These are phyloP conservation scores for Drosophila sp. DNA, from an alignment of 1,140 invertebrate species.

Conservation along the genomic window DNA sequence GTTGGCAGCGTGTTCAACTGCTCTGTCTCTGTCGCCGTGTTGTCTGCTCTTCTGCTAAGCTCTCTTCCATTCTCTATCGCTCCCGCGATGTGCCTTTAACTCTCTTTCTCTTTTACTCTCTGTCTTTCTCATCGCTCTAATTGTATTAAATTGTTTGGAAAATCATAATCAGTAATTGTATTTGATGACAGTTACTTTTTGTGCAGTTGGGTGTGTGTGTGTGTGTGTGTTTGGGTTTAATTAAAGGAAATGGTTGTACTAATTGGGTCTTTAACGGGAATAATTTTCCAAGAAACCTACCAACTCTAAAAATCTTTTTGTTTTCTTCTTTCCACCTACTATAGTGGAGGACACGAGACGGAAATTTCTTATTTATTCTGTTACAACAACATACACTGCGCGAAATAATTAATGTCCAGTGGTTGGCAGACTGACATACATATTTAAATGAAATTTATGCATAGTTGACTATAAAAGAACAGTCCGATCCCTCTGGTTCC, in stretches of 20 bases:
- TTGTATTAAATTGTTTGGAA: constrained; percentile 81
- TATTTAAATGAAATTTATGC: background rate
- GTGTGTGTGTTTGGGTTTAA: constrained; percentile 43
- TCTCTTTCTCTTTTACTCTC: constrained; percentile 38
- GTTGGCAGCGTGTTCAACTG: constrained; percentile 54
- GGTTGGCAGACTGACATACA: constrained; percentile 10
- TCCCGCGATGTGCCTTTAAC: constrained; percentile 34
- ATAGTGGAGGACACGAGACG: constrained; percentile 52
- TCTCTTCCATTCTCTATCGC: constrained; percentile 27
- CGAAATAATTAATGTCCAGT: constrained; percentile 53
- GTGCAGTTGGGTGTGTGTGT: constrained; percentile 27
- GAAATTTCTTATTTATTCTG: constrained; percentile 67
- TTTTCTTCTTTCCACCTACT: constrained; percentile 15
- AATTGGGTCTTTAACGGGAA: constrained; percentile 56
- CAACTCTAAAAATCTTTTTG: constrained; percentile 38
- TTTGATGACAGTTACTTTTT: constrained; percentile 70
- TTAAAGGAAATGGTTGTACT: constrained; percentile 56
- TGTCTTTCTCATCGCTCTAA: constrained; percentile 47
- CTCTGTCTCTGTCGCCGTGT: constrained; percentile 61
- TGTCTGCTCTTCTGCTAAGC: constrained; percentile 59
- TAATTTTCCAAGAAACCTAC: constrained; percentile 49
- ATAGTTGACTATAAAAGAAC: background rate
- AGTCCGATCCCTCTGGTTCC: too few species aligned
- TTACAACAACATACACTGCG: constrained; percentile 12
- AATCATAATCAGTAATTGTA: constrained; percentile 79